Evolutionary conservation across 2,797 vertebrate genomes (phyloP).

Genomic region (Sebastes iracundus): DNA sequence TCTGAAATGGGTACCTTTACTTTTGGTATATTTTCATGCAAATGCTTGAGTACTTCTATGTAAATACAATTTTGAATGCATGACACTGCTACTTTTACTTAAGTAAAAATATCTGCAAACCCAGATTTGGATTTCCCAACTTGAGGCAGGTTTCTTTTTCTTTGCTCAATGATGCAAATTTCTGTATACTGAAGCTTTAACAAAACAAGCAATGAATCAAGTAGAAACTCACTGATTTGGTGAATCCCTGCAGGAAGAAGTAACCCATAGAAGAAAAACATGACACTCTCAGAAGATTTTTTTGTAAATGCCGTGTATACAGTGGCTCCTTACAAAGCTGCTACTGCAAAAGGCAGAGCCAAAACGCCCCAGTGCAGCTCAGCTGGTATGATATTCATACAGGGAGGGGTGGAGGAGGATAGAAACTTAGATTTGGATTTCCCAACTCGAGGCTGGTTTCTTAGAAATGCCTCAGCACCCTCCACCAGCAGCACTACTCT

Average conservation of each 20-base stretch:
- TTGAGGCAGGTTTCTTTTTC: too few relatives aligned
- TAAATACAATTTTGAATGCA: neutral
- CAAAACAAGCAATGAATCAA: neutral
- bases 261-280: neutral
- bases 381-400: neutral
- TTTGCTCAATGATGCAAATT: too few relatives aligned
- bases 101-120: too few relatives aligned
- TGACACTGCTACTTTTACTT: neutral
- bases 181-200: too few relatives aligned
- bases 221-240: neutral
- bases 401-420: neutral
- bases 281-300: neutral
- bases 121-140: too few relatives aligned
- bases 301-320: too few relatives aligned
- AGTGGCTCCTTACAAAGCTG: neutral
- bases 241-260: neutral
- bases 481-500: neutral
- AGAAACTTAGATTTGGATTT: slow-evolving; percentile 17
- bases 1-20: neutral
- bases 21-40: neutral
- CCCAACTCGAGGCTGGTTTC: slow-evolving; percentile 10
- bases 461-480: slow-evolving; percentile 20
- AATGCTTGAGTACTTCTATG: neutral
- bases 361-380: neutral
- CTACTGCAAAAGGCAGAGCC: neutral